phyloP scores from a whole-genome alignment of 2,888 invertebrate species.

The Cryptus armator region DNA sequence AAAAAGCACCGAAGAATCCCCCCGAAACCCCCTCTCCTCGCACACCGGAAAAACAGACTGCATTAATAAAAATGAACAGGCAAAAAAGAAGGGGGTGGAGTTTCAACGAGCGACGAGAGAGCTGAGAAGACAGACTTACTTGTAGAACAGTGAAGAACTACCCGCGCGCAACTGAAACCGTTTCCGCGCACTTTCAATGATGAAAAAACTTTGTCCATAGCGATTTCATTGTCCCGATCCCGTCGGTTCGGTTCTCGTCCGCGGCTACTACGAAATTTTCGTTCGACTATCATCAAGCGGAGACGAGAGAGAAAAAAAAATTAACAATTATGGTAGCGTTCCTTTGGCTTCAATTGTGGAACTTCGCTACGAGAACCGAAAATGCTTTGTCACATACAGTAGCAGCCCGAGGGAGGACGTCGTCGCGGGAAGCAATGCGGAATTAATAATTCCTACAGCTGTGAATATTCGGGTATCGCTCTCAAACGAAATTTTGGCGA shows the following conservation, averaged over 20 bases:
- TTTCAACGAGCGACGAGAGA: neutral
- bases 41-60: slow-evolving; percentile 67
- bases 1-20: slow-evolving; percentile 63
- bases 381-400: neutral
- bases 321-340: neutral
- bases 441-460: slow-evolving; percentile 33
- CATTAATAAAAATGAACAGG: slow-evolving; percentile 67
- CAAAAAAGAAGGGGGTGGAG: neutral
- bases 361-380: neutral
- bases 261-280: slow-evolving; percentile 5
- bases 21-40: slow-evolving; percentile 16
- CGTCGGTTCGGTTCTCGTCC: neutral
- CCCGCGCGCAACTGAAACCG: slow-evolving; percentile 42
- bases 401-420: neutral
- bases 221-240: slow-evolving; percentile 16
- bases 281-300: slow-evolving; percentile 17
- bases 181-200: slow-evolving; percentile 64
- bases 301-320: slow-evolving; percentile 9
- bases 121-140: slow-evolving; percentile 34
- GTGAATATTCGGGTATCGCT: slow-evolving; percentile 1
- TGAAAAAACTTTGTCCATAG: slow-evolving; percentile 63
- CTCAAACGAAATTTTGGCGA: slow-evolving; percentile 35
- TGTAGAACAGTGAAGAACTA: slow-evolving; percentile 25
- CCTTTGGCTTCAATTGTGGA: neutral
- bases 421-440: neutral